Conservation (phyloP, 92 coral and sea anemone genomes). For the Montipora capitata region DNA sequence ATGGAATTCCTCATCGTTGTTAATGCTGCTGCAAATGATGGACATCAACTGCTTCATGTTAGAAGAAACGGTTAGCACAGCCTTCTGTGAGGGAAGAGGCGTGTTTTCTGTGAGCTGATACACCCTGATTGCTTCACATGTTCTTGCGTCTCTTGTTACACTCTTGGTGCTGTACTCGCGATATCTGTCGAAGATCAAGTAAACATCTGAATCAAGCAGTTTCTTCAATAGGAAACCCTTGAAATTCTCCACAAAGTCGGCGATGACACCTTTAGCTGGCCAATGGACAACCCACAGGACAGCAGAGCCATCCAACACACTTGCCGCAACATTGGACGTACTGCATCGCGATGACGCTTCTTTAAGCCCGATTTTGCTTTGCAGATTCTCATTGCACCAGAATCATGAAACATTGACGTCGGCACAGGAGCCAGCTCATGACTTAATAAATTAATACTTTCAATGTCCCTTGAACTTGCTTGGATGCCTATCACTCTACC, state of each 20-base stretch:
- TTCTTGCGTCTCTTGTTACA: slow-evolving; percentile 68
- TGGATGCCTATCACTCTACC: slow-evolving; percentile 72
- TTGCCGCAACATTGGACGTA: slow-evolving; percentile 38
- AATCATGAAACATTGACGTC: slow-evolving; percentile 77
- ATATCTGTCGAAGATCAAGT: slow-evolving; percentile 76
- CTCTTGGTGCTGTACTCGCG: slow-evolving; percentile 79
- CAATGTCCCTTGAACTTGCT: slow-evolving; percentile 67
- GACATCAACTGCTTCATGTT: slow-evolving; percentile 77
- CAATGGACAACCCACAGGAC: slow-evolving; percentile 72
- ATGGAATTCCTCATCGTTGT: slow-evolving; percentile 61
- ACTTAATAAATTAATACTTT: slow-evolving; percentile 60
- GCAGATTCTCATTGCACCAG: slow-evolving; percentile 74
- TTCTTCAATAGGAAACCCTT: slow-evolving; percentile 49
- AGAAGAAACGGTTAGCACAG: slow-evolving; percentile 65
- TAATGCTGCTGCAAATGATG: slow-evolving; percentile 65
- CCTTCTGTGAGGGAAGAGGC: slow-evolving; percentile 79
- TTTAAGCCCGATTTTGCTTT: slow-evolving; percentile 76
- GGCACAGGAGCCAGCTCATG: slow-evolving; percentile 80
- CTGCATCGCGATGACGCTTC: slow-evolving; percentile 37
- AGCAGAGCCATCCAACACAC: slow-evolving; percentile 79
- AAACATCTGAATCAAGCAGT: slow-evolving; percentile 63
- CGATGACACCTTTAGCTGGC: slow-evolving; percentile 48
- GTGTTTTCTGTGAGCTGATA: slow-evolving; percentile 33
- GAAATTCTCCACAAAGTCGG: slow-evolving; percentile 71
- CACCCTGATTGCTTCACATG: slow-evolving; percentile 10